A percentile compares a stretch with the other conserved stretches of the same genome.
Evolutionary conservation across 2,797 vertebrate genomes (phyloP).

Genomic region (Morus bassanus): DNA sequence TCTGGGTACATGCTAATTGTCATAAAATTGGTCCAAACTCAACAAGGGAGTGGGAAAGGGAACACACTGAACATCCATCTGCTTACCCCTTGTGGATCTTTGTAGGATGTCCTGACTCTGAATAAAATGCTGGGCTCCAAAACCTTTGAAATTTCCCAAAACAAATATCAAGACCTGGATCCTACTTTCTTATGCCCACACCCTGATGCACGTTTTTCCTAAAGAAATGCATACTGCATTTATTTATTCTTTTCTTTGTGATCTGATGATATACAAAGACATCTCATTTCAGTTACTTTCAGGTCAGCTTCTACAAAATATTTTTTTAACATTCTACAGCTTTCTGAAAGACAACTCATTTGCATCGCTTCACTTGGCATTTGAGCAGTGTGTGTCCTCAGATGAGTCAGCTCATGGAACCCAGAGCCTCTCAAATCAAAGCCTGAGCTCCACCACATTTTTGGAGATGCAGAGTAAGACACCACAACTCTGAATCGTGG

Average conservation of each 20-base stretch:
- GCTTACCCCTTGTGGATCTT: background rate
- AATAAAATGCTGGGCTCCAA: conserved; percentile 27
- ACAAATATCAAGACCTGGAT: background rate
- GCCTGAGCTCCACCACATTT: background rate
- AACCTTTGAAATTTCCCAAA: conserved; percentile 4
- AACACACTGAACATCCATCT: conserved; percentile 46
- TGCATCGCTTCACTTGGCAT: background rate
- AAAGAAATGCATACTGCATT: background rate
- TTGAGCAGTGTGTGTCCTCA: background rate
- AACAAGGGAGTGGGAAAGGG: conserved; percentile 7
- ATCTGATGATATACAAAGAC: background rate
- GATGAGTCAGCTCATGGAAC: background rate
- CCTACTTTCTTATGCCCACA: background rate
- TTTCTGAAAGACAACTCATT: background rate
- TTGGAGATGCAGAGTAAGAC: background rate
- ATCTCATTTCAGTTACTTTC: background rate
- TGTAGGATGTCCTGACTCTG: conserved; percentile 16
- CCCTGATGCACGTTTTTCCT: background rate
- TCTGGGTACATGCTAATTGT: background rate
- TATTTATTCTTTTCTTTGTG: background rate
- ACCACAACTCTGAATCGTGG: background rate
- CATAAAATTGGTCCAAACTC: conserved; percentile 6
- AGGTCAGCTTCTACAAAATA: background rate
- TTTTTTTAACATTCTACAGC: background rate
- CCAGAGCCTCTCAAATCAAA: background rate